Percentiles rank a stretch among this genome's conserved stretches.
These are phyloP conservation scores for Pseudoatta argentina DNA, from an alignment of 1,140 invertebrate species.

Conservation along the genomic window DNA sequence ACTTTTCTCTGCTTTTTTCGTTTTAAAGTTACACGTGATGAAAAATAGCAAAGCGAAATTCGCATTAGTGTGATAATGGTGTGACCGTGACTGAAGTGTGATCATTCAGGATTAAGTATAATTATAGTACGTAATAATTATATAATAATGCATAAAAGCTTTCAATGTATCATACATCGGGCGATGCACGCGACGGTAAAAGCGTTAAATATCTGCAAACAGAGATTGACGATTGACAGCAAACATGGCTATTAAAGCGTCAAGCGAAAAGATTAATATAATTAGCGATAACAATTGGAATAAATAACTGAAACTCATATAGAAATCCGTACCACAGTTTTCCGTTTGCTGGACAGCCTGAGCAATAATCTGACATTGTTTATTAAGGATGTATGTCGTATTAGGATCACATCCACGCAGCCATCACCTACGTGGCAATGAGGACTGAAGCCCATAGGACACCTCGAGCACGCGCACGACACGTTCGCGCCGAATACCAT, in stretches of 20 bases:
- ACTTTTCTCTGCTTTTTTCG: too few species aligned
- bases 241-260: not conserved
- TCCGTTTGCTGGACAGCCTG: conserved; percentile 87
- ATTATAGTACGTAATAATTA: too few species aligned
- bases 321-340: conserved; percentile 86
- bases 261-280: not conserved
- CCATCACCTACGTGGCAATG: conserved; percentile 94
- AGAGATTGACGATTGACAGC: not conserved
- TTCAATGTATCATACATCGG: too few species aligned
- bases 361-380: conserved; percentile 92
- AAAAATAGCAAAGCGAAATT: too few species aligned
- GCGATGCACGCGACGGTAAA: not conserved
- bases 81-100: too few species aligned
- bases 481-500: conserved; percentile 93
- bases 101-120: too few species aligned
- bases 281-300: not conserved
- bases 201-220: not conserved
- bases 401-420: conserved; percentile 92
- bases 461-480: conserved; percentile 92
- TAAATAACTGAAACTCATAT: not conserved
- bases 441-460: conserved; percentile 92
- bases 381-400: conserved; percentile 91
- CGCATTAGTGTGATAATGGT: too few species aligned
- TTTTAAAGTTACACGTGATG: too few species aligned
- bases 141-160: too few species aligned